A percentile compares a stretch with the other conserved stretches of the same genome.
phyloP scores from a whole-genome alignment of 35 echinoderm and acorn worm species.

The Ptychodera flava region DNA sequence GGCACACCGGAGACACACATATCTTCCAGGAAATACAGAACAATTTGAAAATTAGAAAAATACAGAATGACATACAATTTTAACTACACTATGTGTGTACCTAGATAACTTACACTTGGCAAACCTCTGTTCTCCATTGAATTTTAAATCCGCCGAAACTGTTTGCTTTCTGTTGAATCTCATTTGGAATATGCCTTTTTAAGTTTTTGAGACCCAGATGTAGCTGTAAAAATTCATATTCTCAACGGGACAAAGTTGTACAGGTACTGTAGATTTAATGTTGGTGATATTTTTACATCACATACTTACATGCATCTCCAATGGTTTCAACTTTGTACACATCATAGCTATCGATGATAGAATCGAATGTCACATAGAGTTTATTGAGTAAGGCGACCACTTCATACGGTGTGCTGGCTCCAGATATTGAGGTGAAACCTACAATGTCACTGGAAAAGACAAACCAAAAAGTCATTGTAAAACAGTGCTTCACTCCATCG shows the following conservation, averaged over 20 bases:
- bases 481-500: no score
- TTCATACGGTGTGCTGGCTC: constrained; percentile 88
- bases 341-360: constrained; percentile 96
- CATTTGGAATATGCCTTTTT: no score
- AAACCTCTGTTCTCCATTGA: no score
- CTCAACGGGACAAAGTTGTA: no score
- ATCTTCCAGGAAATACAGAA: no score
- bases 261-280: no score
- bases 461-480: background rate
- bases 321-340: constrained; percentile 99
- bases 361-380: constrained; percentile 98
- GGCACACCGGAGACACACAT: constrained; percentile 97
- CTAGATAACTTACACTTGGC: background rate
- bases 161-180: no score
- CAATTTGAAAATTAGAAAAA: constrained; percentile 16
- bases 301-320: constrained; percentile 97
- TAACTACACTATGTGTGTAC: background rate
- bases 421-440: constrained; percentile 92
- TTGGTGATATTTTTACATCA: no score
- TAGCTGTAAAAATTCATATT: no score
- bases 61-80: background rate
- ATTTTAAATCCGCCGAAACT: no score
- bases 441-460: constrained; percentile 80
- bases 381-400: constrained; percentile 98
- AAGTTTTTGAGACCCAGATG: no score